Base-by-base conservation (phyloP, 2,888 invertebrate genomes). In the Masnerella sp. region DNA sequence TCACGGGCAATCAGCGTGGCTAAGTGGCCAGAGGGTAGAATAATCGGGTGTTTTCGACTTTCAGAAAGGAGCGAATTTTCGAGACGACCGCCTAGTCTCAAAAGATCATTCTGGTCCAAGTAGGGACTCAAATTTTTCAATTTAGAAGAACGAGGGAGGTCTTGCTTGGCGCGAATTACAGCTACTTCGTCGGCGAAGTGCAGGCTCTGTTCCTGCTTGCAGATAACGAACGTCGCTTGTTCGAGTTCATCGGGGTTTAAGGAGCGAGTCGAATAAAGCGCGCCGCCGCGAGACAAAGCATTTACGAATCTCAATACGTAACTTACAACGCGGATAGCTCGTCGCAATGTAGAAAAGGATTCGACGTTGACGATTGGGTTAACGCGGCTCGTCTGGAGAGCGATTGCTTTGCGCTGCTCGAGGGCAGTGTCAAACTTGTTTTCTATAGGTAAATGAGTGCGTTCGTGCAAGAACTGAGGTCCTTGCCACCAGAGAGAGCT, bases 31-130 rank as follows among this genome's bases (percentile, higher is more conserved):
- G 11, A 15, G 1, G 30, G 30, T 2, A 49, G 12, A 49, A 30
- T 49, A 1, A 49, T 32, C 1, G 47, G 32, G 11, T 49, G 47
- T 30, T 49, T 49, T 32, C 32, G 30, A 30, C 32, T 15, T n/a
- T 12, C 3, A 2, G 9, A 2, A 1, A 47, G 17, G 1, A 2
- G 0, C 3, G 47, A 49, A 32, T 25, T 43, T 25, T 22, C 15
- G 8, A 43, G 14, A 12, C 43, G 14, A 0, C 43, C 22, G 7
- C 43, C 12, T 1, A 43, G 8, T 1, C 47, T 30, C 1, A 49
- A 1, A 32, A 49, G 15, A 5, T 18, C 47, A 17, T 49, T n/a
- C 5, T 3, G 3, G 18, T 43, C 43, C 25, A 43, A 9, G 25
- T 25, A 25, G 7, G 42, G 42, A 20, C 20, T 42, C 14, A 42